Percentiles rank a stretch among this genome's conserved stretches.
Evolutionary conservation across 53 echinoderm and acorn worm genomes (phyloP).

Genomic region (Pentamera pediparva): DNA sequence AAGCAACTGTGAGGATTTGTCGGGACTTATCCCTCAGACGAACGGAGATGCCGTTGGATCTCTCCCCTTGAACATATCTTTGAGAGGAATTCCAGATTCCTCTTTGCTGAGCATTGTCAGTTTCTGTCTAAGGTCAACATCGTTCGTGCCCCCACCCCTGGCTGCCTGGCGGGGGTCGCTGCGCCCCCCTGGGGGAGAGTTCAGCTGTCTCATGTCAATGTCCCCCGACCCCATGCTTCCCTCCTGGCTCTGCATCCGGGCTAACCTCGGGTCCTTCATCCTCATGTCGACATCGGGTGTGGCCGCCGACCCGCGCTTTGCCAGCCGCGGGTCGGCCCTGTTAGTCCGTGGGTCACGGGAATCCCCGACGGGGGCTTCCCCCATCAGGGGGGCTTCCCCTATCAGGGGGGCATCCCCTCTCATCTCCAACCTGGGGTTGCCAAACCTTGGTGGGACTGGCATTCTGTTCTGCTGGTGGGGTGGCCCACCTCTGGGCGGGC

Average conservation of each 20-base stretch:
- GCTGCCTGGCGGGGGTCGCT: conserved; percentile 39
- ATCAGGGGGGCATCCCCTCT: conserved; percentile 14
- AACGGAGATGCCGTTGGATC: conserved; percentile 97
- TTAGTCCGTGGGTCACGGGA: neutral
- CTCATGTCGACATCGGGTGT: conserved; percentile 9
- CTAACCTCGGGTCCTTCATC: conserved; percentile 48
- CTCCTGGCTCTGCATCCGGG: conserved; percentile 27
- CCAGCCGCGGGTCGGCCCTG: conserved; percentile 1
- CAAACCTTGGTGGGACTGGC: conserved; percentile 34
- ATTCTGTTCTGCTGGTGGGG: conserved; percentile 43
- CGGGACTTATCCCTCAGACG: conserved; percentile 30
- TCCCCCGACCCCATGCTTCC: conserved; percentile 9
- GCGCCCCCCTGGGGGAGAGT: neutral
- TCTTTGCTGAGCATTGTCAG: conserved; percentile 24
- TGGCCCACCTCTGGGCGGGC: conserved; percentile 51
- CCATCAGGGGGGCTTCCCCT: conserved; percentile 8
- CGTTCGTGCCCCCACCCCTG: neutral
- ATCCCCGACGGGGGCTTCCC: neutral
- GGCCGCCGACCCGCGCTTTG: neutral
- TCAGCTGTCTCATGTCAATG: conserved; percentile 39
- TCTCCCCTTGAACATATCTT: conserved; percentile 92
- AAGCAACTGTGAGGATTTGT: too few relatives aligned
- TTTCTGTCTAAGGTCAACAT: conserved; percentile 26
- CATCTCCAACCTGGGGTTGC: conserved; percentile 34
- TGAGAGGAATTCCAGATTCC: conserved; percentile 57